Conservation (phyloP, 2,113 vertebrate species). For the Irena cyanogastra region DNA sequence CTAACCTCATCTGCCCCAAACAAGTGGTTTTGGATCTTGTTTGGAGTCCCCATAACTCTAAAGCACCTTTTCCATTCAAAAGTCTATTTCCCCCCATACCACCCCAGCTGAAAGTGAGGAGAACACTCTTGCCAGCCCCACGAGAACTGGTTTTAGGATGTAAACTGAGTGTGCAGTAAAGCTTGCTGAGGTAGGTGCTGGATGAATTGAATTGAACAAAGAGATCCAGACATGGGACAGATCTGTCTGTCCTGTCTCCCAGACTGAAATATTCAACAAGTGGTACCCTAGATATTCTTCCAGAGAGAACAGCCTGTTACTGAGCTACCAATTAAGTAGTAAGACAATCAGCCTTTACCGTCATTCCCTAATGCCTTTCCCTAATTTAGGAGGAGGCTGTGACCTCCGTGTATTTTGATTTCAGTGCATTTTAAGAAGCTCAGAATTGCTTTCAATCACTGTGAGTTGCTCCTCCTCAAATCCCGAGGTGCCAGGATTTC, state of each 20-base stretch:
- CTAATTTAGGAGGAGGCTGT: neutral
- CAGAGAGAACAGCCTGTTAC: neutral
- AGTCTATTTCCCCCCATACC: rapidly evolving
- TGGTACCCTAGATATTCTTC: neutral
- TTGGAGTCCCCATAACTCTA: neutral
- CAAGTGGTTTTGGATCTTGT: neutral
- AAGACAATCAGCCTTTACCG: neutral
- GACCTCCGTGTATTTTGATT: neutral
- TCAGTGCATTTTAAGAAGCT: neutral
- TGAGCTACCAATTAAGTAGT: neutral
- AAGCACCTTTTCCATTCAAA: neutral
- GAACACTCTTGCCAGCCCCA: neutral
- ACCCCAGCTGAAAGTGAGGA: neutral
- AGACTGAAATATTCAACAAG: neutral
- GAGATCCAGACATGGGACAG: neutral
- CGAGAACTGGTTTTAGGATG: neutral
- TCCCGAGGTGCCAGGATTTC: neutral
- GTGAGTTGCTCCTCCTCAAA: neutral
- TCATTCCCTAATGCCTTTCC: neutral
- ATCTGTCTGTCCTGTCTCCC: neutral
- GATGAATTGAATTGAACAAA: neutral
- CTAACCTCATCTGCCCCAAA: neutral
- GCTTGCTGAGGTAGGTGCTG: neutral
- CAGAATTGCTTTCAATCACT: neutral
- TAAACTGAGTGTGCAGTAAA: neutral